phyloP scores from a whole-genome alignment of 2,888 invertebrate species.

The Oligia latruncula region DNA sequence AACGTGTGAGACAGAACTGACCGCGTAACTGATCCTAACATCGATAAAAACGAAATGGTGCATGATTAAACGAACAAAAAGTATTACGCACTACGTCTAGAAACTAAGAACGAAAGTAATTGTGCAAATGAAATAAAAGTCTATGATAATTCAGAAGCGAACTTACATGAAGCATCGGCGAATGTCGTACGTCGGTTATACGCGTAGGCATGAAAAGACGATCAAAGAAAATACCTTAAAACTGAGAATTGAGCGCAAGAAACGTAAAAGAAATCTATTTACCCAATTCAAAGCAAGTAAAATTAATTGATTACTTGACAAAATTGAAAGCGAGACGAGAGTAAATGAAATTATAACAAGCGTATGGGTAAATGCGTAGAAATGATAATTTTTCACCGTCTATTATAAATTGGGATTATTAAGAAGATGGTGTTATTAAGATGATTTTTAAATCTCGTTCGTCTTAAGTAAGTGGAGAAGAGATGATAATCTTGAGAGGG shows the following conservation, averaged over 20 bases:
- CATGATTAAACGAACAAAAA: slow-evolving; percentile 81
- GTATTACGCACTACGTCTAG: slow-evolving; percentile 83
- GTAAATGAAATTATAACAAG: slow-evolving; percentile 76
- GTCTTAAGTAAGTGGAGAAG: slow-evolving; percentile 52
- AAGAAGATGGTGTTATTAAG: slow-evolving; percentile 43
- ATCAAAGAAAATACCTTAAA: slow-evolving; percentile 86
- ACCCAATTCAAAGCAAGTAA: slow-evolving; percentile 80
- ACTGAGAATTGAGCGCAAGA: slow-evolving; percentile 81
- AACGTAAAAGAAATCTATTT: slow-evolving; percentile 78
- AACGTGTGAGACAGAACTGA: slow-evolving; percentile 69
- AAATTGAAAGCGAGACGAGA: slow-evolving; percentile 75
- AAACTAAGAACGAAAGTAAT: slow-evolving; percentile 75
- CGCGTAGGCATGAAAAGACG: slow-evolving; percentile 87
- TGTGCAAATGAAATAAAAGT: slow-evolving; percentile 84
- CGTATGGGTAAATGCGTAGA: slow-evolving; percentile 74
- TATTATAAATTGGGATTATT: slow-evolving; percentile 57
- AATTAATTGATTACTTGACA: slow-evolving; percentile 74
- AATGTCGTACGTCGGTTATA: slow-evolving; percentile 82
- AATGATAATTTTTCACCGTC: slow-evolving; percentile 59
- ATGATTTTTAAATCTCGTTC: slow-evolving; percentile 60
- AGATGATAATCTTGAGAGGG: slow-evolving; percentile 35
- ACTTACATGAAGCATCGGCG: slow-evolving; percentile 89
- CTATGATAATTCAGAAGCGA: slow-evolving; percentile 75
- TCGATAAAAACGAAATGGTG: slow-evolving; percentile 84
- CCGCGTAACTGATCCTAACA: slow-evolving; percentile 66